Conservation (phyloP, 2,888 invertebrate genomes). For the Mesorhabditis spiculigera region DNA sequence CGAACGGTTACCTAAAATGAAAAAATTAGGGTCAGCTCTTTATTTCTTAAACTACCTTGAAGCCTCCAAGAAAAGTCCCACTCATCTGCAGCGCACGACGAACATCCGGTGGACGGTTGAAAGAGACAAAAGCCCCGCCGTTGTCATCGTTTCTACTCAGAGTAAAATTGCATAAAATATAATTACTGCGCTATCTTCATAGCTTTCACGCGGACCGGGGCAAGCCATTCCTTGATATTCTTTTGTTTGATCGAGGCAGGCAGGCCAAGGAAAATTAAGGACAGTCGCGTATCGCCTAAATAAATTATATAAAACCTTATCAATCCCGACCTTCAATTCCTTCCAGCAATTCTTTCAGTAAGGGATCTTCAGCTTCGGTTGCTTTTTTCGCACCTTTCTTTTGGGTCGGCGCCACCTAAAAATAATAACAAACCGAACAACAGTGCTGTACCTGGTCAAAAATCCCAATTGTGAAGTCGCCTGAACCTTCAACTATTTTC, state of each 20-base stretch:
- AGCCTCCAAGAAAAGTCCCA: constrained; percentile 50
- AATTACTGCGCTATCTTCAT: constrained; percentile 22
- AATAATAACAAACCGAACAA: constrained; percentile 7
- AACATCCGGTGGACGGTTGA: constrained; percentile 46
- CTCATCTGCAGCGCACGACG: constrained; percentile 39
- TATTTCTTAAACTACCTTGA: constrained; percentile 27
- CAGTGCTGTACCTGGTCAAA: constrained; percentile 47
- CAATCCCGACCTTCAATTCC: constrained; percentile 30
- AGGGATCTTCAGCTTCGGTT: constrained; percentile 10
- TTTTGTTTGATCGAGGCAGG: constrained; percentile 46
- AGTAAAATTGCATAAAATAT: constrained; percentile 1
- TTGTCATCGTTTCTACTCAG: constrained; percentile 25
- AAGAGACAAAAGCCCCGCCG: constrained; percentile 43
- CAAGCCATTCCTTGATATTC: constrained; percentile 53
- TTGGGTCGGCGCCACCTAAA: constrained; percentile 9
- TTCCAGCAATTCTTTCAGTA: constrained; percentile 34
- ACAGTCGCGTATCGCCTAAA: constrained; percentile 44
- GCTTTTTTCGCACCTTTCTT: not conserved
- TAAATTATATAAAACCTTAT: not conserved
- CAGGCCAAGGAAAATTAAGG: constrained; percentile 46
- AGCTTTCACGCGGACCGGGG: constrained; percentile 49
- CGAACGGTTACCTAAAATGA: constrained; percentile 10
- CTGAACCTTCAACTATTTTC: constrained; percentile 42
- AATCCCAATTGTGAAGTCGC: constrained; percentile 51
- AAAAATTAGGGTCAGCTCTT: not conserved